Evolutionary conservation across 2,888 invertebrate species (phyloP), one percentile per base, ranked within the genome.

Genomic region (Brenthis daphne): DNA sequence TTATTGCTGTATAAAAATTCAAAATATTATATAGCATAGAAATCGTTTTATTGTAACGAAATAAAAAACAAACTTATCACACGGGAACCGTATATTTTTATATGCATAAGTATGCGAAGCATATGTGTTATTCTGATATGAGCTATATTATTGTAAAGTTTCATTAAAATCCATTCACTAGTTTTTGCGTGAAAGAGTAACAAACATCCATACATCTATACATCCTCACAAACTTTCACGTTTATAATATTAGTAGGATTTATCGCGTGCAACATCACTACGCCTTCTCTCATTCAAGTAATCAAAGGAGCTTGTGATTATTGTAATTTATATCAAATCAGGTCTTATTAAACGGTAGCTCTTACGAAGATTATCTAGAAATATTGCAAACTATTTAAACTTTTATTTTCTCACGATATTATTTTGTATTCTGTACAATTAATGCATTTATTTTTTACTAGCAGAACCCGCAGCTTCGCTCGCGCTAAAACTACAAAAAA

Each of bases 321-420:
- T 80, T 78, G 79, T 83, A 77, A 87, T 85, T 84, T 84, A 76
- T 82, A 85, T 85, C 82, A 82, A 85, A 85, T 80, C 79, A 76
- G 74, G 79, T 71, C 77, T 76, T 77, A 85, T 88, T 87, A 87
- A 85, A 86, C 86, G 80, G 86, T 84, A 86, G 87, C 83, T 74
- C 74, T 73, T 74, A 68, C 57, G 54, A 71, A 57, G 12, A 29
- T 37, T 33, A 12, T 37, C 48, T 66, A 37, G 54, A 12, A 50
- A 37, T 16, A 37, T 63, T 33, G 51, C 8, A 6, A 54, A 53
- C 37, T 37, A 53, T 11, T 37, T 51, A 20, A 5, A 20, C 43
- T 60, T 48, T 60, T 2, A 50, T 50, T 50, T 60, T 60, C 60
- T 60, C 60, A 60, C 60, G 60, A 13, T 50, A n/a, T 48, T n/a